phyloP scores from a whole-genome alignment of 2,797 vertebrate genomes.

The Tinamus major region DNA sequence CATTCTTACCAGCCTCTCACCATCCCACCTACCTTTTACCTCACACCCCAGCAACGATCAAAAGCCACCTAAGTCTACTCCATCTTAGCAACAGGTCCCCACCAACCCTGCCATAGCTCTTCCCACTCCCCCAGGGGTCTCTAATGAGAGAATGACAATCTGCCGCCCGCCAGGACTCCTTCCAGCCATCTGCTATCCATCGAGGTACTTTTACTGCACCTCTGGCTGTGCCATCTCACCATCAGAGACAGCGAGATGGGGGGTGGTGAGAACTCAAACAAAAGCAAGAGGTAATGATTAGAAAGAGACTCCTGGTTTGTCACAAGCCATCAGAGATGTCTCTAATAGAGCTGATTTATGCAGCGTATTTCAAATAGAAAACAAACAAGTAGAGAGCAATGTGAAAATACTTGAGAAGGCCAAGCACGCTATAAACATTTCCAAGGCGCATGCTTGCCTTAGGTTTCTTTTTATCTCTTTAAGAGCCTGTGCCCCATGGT shows the following conservation, averaged over 20 bases:
- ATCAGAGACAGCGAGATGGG: conserved; percentile 34
- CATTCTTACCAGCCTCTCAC: not conserved
- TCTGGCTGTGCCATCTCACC: conserved; percentile 71
- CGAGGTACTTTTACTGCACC: conserved; percentile 71
- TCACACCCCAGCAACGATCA: not conserved
- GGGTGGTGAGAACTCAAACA: conserved; percentile 57
- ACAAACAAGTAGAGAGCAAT: conserved; percentile 29
- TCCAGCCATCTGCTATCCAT: conserved; percentile 67
- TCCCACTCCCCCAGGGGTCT: conserved; percentile 33
- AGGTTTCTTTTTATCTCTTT: conserved; percentile 68
- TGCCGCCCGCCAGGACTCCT: conserved; percentile 48
- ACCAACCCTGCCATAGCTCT: not conserved
- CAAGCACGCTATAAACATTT: conserved; percentile 62
- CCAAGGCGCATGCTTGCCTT: conserved; percentile 66
- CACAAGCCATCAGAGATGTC: conserved; percentile 56
- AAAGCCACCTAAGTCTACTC: not conserved
- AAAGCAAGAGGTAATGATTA: conserved; percentile 74
- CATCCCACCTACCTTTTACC: not conserved
- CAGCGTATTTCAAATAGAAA: conserved; percentile 2
- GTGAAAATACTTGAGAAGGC: conserved; percentile 29
- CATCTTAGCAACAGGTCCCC: not conserved
- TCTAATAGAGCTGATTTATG: conserved; percentile 58
- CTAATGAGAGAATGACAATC: conserved; percentile 31
- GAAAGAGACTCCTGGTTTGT: conserved; percentile 53
- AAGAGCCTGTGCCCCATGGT: conserved; percentile 63